Evolutionary conservation across 1,140 invertebrate species (phyloP), one percentile per base, ranked within the genome.

Genomic region (Zaprionus taronus): DNA sequence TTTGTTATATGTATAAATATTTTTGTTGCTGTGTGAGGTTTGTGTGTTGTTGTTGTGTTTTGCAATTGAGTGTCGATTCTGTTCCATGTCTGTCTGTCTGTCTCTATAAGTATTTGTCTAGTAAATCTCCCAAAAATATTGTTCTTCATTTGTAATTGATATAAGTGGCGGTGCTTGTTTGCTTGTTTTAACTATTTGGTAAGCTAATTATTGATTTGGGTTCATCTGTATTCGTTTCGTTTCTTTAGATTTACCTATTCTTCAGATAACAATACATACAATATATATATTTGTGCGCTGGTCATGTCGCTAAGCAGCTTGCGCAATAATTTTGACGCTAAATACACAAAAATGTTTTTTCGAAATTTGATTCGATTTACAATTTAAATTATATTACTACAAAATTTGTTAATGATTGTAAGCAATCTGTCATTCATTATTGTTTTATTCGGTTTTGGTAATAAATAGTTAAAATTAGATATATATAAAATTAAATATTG

Each of bases 11-110:
- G 36, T 65, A 72, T 60, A 60, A 53, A 61, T 63, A 47, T 77
- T 34, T 36, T 34, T 36, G 26, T 34, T 66, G 44, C 22, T 28
- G 77, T 83, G 84, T 89, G 84, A 87, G 83, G 84, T 87, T 89
- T 64, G 74, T 81, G 68, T 89, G 83, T 89, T 87, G 83, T 87
- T 81, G 68, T 89, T 84, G 83, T 87, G 83, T 87, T 84, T 87
- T 70, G 70, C 78, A 72, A 79, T 74, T 65, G 72, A 47, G 71
- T 80, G 76, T 79, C 41, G 41, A n/a, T 9, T 47, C 41, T 17
- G 41, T 47, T 47, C n/a, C 31, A n/a, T 22, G 47, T 51, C 47
- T 51, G 20, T 49, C 17, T 49, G 44, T 67, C 20, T 57, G 41
- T 66, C 28, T 72, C 41, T 58, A 17, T 60, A 62, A 66, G 7